A percentile compares a stretch with the other conserved stretches of the same genome.
Evolutionary conservation across 92 coral and sea anemone species (phyloP).

Genomic region (Phenganax subtilis): DNA sequence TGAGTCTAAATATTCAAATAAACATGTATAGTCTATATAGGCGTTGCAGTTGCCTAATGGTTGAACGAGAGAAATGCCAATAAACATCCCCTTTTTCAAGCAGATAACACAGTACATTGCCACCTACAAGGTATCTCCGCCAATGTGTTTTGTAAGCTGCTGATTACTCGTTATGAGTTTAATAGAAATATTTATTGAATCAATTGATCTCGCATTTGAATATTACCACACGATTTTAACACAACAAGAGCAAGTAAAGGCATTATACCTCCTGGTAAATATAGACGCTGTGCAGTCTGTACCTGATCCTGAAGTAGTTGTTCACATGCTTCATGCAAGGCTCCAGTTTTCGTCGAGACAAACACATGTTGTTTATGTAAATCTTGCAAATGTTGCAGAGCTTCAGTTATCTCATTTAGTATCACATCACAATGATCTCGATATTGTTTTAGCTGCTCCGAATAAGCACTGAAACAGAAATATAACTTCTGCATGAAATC

Average conservation of each 20-base stretch:
- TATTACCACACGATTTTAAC: no score
- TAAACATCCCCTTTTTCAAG: no score
- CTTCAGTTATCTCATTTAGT: conserved; percentile 69
- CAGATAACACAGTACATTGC: no score
- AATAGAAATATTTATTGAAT: no score
- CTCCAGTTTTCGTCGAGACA: conserved; percentile 99
- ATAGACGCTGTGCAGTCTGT: not conserved
- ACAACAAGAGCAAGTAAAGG: no score
- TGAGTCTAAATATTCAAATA: conserved; percentile 61
- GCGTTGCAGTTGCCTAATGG: no score
- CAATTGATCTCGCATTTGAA: no score
- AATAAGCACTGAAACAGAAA: conserved; percentile 62
- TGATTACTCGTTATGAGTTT: no score
- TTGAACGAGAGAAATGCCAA: no score
- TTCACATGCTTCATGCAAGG: conserved; percentile 96
- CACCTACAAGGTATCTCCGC: no score
- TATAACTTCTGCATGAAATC: not conserved
- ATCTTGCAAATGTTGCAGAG: conserved; percentile 68
- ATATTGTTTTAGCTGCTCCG: conserved; percentile 79
- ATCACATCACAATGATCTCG: conserved; percentile 88
- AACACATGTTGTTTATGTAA: conserved; percentile 79
- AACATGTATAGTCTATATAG: no score
- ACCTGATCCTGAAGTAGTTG: conserved; percentile 97
- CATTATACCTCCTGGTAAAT: not conserved
- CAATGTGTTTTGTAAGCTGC: no score